Percentiles rank a stretch among this genome's conserved stretches.
Conservation (phyloP, 2,888 invertebrate species). For the Polydesmus complanatus region DNA sequence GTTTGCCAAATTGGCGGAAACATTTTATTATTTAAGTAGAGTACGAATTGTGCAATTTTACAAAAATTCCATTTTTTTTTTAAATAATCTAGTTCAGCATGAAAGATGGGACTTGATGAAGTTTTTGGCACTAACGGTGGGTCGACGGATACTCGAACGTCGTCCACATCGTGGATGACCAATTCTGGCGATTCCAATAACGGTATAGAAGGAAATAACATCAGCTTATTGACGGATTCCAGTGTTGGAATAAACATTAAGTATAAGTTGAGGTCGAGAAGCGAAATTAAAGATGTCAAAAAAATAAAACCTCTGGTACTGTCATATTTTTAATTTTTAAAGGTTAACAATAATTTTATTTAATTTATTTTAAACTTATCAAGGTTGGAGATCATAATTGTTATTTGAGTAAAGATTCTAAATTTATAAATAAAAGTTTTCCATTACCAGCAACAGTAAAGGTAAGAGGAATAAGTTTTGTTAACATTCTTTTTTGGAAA, state of each 20-base stretch:
- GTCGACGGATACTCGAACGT: neutral
- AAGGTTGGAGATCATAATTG: neutral
- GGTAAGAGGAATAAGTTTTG: neutral
- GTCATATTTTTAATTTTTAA: neutral
- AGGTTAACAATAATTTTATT: neutral
- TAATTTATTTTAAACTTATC: neutral
- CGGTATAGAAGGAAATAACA: neutral
- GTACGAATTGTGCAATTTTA: too few species aligned
- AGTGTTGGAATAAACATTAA: neutral
- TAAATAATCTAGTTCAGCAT: neutral
- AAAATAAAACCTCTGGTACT: slow-evolving; percentile 8
- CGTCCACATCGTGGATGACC: neutral
- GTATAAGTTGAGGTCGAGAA: neutral
- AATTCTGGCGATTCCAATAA: neutral
- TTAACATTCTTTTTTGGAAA: neutral
- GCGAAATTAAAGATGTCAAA: neutral
- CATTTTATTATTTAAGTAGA: neutral
- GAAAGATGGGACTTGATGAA: slow-evolving; percentile 12
- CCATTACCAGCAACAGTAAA: too few species aligned
- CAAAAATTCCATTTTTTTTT: too few species aligned
- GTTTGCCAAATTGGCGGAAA: neutral
- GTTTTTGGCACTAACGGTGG: neutral
- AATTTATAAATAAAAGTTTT: too few species aligned
- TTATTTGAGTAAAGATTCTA: neutral
- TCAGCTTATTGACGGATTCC: neutral